Evolutionary conservation across 2,888 invertebrate genomes (phyloP).

Genomic region (Lycia hirtaria): DNA sequence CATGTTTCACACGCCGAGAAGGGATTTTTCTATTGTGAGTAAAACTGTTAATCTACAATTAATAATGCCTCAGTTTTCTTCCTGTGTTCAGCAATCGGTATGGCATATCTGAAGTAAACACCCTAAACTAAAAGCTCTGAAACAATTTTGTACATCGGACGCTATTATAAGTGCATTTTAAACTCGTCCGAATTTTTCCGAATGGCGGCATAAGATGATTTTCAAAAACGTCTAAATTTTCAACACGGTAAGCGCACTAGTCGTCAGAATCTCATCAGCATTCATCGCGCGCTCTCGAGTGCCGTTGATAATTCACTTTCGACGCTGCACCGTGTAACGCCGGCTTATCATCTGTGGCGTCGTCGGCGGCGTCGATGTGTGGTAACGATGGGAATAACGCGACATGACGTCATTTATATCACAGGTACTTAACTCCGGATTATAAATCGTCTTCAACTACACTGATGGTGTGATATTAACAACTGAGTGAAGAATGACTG

Average conservation of each 20-base stretch:
- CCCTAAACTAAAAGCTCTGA: no score
- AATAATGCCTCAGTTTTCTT: no score
- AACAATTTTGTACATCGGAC: no score
- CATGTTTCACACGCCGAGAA: no score
- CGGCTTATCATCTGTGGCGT: slow-evolving; percentile 15
- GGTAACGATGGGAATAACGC: slow-evolving; percentile 6
- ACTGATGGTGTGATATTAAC: background rate
- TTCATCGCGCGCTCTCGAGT: slow-evolving; percentile 45
- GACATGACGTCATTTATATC: slow-evolving; percentile 17
- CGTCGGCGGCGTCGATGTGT: slow-evolving; percentile 3
- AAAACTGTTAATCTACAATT: no score
- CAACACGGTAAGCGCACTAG: slow-evolving; percentile 36
- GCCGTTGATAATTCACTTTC: slow-evolving; percentile 54
- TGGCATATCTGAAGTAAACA: no score
- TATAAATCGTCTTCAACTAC: slow-evolving; percentile 3
- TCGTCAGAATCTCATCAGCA: slow-evolving; percentile 60
- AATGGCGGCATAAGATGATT: background rate
- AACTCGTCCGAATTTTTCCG: background rate
- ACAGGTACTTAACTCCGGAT: slow-evolving; percentile 7
- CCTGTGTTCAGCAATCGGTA: no score
- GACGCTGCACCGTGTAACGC: slow-evolving; percentile 26
- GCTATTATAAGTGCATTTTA: no score
- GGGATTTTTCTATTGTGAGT: no score
- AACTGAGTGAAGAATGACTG: background rate
- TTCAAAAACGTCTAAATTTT: slow-evolving; percentile 29